Evolutionary conservation across 2,888 invertebrate genomes (phyloP).

Genomic region (Macaria liturata): DNA sequence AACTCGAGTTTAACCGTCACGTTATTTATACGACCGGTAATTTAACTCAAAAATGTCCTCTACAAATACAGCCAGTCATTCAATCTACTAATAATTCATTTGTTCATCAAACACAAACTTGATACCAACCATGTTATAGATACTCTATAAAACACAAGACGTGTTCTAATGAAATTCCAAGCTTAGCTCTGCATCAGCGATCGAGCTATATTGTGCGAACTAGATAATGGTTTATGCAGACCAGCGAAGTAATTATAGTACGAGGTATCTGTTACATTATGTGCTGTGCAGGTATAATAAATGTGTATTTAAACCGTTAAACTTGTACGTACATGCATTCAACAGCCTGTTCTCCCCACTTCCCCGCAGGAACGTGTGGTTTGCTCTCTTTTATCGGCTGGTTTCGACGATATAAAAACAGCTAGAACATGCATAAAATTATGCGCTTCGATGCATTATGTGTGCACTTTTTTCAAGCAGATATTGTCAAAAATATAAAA

Average conservation of each 20-base stretch:
- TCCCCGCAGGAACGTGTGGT: background rate
- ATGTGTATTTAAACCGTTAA: slow-evolving; percentile 12
- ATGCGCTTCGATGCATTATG: background rate
- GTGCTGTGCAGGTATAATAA: too few species aligned
- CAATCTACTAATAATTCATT: too few species aligned
- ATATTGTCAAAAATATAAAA: too few species aligned
- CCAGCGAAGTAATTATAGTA: slow-evolving; percentile 7
- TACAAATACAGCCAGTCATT: too few species aligned
- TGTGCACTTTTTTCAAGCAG: too few species aligned
- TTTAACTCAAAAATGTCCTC: too few species aligned
- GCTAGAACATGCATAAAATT: background rate
- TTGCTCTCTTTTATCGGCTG: slow-evolving; percentile 12
- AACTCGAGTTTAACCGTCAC: too few species aligned
- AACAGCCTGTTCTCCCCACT: slow-evolving; percentile 9
- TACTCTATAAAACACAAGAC: too few species aligned
- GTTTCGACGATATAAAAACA: slow-evolving; percentile 4
- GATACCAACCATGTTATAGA: too few species aligned
- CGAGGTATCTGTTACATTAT: too few species aligned
- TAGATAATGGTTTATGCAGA: background rate
- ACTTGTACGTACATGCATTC: slow-evolving; percentile 12
- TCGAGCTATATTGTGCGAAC: slow-evolving; percentile 1
- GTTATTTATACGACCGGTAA: too few species aligned
- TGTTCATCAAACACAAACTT: too few species aligned
- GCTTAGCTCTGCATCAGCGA: slow-evolving; percentile 9
- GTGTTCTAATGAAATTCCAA: slow-evolving; percentile 19